Percentiles rank a stretch among this genome's conserved stretches.
Conservation (phyloP, 2,888 invertebrate genomes). For the Zootermopsis nevadensis region DNA sequence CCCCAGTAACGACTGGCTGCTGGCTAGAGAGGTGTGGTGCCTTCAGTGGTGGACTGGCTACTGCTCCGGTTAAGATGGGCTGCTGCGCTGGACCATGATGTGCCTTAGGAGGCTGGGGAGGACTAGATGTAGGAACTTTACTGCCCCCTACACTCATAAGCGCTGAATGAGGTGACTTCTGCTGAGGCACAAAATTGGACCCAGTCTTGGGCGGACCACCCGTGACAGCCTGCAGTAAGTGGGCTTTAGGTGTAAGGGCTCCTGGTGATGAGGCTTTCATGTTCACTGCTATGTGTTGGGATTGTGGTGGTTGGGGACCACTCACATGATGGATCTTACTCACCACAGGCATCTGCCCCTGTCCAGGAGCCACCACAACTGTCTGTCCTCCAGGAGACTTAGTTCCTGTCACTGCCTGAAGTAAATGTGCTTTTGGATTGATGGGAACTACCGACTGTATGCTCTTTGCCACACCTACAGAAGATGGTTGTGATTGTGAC, state of each 20-base stretch:
- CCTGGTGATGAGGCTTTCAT: conserved; percentile 54
- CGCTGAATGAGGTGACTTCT: conserved; percentile 54
- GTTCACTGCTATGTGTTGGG: conserved; percentile 39
- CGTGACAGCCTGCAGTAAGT: conserved; percentile 61
- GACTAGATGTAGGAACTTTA: conserved; percentile 51
- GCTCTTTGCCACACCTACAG: conserved; percentile 18
- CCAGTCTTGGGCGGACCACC: conserved; percentile 8
- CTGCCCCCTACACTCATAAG: conserved; percentile 50
- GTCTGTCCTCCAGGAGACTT: conserved; percentile 36
- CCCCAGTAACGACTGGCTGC: conserved; percentile 62
- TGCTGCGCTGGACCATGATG: conserved; percentile 52
- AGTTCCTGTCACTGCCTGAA: conserved; percentile 59
- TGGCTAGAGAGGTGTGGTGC: conserved; percentile 62
- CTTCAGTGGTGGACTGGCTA: conserved; percentile 69
- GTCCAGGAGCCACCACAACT: conserved; percentile 36
- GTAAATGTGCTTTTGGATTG: conserved; percentile 63
- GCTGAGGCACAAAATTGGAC: conserved; percentile 52
- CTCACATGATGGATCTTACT: conserved; percentile 34
- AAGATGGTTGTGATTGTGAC: background rate
- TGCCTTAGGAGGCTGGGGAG: conserved; percentile 56
- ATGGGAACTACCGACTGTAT: conserved; percentile 58
- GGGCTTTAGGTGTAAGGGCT: conserved; percentile 63
- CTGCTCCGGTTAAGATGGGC: conserved; percentile 59
- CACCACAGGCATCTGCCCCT: conserved; percentile 16
- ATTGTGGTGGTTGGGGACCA: background rate